Conservation (phyloP, 92 coral and sea anemone genomes). For the Palythoa heliodiscus region DNA sequence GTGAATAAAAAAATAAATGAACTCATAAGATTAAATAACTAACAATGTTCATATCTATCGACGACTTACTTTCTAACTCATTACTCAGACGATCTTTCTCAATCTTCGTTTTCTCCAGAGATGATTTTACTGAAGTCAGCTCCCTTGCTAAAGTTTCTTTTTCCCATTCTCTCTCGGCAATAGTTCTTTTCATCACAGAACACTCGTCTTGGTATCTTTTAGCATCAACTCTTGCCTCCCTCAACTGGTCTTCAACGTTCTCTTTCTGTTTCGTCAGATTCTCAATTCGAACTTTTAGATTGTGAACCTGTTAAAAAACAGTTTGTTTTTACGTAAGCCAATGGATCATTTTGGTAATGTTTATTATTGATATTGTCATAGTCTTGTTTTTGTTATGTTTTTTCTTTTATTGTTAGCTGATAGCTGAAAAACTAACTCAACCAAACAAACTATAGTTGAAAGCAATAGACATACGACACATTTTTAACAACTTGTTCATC, state of each 20-base stretch:
- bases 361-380: neutral
- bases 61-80: conserved; percentile 33
- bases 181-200: conserved; percentile 38
- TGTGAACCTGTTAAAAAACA: conserved; percentile 49
- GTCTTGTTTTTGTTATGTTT: neutral
- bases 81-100: conserved; percentile 53
- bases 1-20: no score
- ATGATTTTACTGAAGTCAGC: conserved; percentile 45
- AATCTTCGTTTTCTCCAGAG: conserved; percentile 46
- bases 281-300: conserved; percentile 50
- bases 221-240: conserved; percentile 42
- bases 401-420: no score
- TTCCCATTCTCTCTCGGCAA: conserved; percentile 79
- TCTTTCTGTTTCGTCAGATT: conserved; percentile 47
- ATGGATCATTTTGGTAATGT: neutral
- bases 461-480: no score
- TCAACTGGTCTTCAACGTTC: conserved; percentile 53
- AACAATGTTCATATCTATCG: neutral
- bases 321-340: neutral
- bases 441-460: no score
- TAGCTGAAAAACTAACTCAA: no score
- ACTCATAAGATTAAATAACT: no score
- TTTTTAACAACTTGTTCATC: no score
- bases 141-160: conserved; percentile 61
- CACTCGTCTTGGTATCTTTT: conserved; percentile 66